Conservation (phyloP, 2,888 invertebrate genomes). For the Macaria notata region DNA sequence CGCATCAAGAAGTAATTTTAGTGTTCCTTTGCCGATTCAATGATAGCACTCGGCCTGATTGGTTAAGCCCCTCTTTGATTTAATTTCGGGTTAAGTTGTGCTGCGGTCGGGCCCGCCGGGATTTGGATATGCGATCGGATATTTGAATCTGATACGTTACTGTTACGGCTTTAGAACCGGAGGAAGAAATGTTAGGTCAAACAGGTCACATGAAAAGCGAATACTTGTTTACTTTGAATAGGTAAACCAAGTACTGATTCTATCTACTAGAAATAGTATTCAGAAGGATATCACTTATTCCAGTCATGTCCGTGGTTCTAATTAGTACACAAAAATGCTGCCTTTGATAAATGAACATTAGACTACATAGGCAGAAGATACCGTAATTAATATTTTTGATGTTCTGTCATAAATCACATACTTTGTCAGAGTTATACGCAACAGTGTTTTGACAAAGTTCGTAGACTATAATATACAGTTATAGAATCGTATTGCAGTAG, state of each 20-base stretch:
- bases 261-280: too few relatives aligned
- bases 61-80: constrained; percentile 81
- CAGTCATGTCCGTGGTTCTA: constrained; percentile 39
- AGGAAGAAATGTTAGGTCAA: constrained; percentile 28
- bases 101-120: constrained; percentile 70
- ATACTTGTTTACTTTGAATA: constrained; percentile 11
- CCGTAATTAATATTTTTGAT: constrained; percentile 47
- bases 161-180: constrained; percentile 42
- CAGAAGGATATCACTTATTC: constrained; percentile 5
- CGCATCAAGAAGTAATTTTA: constrained; percentile 83
- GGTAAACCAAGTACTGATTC: not conserved
- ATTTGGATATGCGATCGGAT: constrained; percentile 59
- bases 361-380: constrained; percentile 43
- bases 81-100: constrained; percentile 80
- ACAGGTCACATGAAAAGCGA: constrained; percentile 28
- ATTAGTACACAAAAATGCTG: constrained; percentile 51
- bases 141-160: constrained; percentile 54
- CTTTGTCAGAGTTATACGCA: too few relatives aligned
- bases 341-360: constrained; percentile 43
- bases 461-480: too few relatives aligned
- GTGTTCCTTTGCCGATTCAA: constrained; percentile 82
- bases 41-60: constrained; percentile 82
- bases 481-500: too few relatives aligned
- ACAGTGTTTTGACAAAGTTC: too few relatives aligned
- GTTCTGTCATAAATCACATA: constrained; percentile 25